A percentile compares a stretch with the other conserved stretches of the same genome.
Conservation (phyloP, 2,113 vertebrate genomes). For the Crotalus tigris region DNA sequence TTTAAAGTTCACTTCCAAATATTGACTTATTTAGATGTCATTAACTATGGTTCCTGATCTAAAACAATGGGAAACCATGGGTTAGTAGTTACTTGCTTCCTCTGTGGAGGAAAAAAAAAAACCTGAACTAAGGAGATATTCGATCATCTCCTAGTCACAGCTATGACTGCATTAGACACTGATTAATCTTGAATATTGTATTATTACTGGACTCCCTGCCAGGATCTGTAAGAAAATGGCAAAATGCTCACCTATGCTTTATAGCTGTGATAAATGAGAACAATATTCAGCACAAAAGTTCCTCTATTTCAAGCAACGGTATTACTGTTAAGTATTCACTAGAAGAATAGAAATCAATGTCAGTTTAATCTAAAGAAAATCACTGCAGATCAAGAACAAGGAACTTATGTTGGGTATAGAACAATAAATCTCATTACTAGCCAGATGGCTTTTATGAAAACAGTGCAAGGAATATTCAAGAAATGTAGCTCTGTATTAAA, state of each 20-base stretch:
- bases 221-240: not conserved
- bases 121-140: not conserved
- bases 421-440: not conserved
- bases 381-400: not conserved
- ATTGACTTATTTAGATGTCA: not conserved
- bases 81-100: not conserved
- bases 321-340: not conserved
- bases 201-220: not conserved
- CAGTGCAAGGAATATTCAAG: too few species aligned
- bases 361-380: not conserved
- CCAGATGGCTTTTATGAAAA: not conserved
- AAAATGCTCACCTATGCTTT: not conserved
- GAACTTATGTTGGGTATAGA: not conserved
- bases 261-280: not conserved
- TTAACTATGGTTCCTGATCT: not conserved
- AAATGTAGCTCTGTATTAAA: not conserved
- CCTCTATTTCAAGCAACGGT: not conserved
- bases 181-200: not conserved
- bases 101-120: not conserved
- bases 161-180: not conserved
- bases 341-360: not conserved
- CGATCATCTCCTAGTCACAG: not conserved
- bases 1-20: not conserved
- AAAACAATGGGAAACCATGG: not conserved
- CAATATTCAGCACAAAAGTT: not conserved